These are phyloP conservation scores for Anthonomus grandis DNA, from an alignment of 1,140 invertebrate genomes.

Conservation along the genomic window DNA sequence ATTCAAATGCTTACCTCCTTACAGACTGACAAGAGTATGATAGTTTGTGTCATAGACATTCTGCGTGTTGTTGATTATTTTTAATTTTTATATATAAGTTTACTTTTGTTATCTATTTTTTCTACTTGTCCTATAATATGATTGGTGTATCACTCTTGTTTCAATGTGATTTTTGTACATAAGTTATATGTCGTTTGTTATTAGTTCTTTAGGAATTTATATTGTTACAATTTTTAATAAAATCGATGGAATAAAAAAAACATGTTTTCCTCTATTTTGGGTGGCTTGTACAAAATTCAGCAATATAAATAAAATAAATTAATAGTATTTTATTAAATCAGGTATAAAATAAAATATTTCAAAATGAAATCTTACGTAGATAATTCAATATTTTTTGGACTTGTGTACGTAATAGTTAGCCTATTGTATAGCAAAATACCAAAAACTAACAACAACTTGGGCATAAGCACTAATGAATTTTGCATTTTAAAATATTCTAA, in stretches of 20 bases:
- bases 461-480: too few relatives aligned
- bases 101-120: background rate
- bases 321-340: too few relatives aligned
- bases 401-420: too few relatives aligned
- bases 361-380: too few relatives aligned
- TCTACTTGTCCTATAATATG: constrained; percentile 1
- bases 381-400: too few relatives aligned
- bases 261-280: too few relatives aligned
- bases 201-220: constrained; percentile 23
- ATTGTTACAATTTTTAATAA: background rate
- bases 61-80: constrained; percentile 10
- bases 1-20: background rate
- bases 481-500: too few relatives aligned
- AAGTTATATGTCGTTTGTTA: constrained; percentile 25
- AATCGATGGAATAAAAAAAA: background rate
- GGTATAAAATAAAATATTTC: too few relatives aligned
- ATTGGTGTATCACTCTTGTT: constrained; percentile 22
- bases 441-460: too few relatives aligned
- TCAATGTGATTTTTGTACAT: constrained; percentile 17
- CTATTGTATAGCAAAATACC: too few relatives aligned
- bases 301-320: too few relatives aligned
- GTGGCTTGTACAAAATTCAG: too few relatives aligned
- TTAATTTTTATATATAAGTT: background rate
- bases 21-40: constrained; percentile 11
- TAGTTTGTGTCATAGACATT: constrained; percentile 14